Conservation (phyloP, 2,113 vertebrate species). For the Cinclus mexicanus region DNA sequence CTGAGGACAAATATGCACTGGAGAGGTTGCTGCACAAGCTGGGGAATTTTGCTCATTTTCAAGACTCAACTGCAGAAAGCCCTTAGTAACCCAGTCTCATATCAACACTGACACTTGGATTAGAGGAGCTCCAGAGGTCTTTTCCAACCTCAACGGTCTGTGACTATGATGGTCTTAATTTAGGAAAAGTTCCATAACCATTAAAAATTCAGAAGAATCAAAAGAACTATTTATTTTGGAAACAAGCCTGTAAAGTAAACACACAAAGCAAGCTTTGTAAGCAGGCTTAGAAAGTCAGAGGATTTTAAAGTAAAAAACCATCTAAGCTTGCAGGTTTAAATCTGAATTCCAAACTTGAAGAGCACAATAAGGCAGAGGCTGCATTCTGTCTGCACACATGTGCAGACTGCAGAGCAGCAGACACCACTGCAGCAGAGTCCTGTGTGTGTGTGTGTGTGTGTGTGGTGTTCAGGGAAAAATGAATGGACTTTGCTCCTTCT, state of each 20-base stretch:
- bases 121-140: not conserved
- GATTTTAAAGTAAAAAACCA: not conserved
- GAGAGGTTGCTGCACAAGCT: not conserved
- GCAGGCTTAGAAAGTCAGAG: not conserved
- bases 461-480: not conserved
- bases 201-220: not conserved
- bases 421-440: not conserved
- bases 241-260: not conserved
- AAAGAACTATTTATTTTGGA: not conserved
- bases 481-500: not conserved
- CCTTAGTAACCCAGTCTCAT: not conserved
- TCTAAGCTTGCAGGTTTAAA: not conserved
- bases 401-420: not conserved
- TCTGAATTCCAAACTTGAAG: not conserved
- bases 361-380: not conserved
- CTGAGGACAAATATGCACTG: not conserved
- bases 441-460: not conserved
- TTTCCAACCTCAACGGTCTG: not conserved
- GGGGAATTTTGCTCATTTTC: not conserved
- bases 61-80: not conserved
- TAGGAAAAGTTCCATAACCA: not conserved
- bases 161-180: not conserved
- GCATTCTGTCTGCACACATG: accelerated
- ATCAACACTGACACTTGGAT: not conserved
- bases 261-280: not conserved